Conservation (phyloP, 2,797 vertebrate species). For the Delichon dasypus region DNA sequence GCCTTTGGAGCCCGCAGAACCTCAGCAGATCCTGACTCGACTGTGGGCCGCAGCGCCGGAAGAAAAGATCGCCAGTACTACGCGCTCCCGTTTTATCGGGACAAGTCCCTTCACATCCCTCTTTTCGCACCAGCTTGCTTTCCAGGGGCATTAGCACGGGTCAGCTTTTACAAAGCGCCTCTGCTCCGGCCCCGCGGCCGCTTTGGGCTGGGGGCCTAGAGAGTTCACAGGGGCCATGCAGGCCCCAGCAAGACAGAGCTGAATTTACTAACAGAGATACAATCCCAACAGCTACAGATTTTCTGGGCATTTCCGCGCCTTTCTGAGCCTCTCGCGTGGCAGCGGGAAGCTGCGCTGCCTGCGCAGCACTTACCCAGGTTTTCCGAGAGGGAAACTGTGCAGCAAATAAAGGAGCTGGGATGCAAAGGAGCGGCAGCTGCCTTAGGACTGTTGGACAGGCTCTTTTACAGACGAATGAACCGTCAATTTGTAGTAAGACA, state of each 20-base stretch:
- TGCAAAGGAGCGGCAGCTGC: conserved; percentile 43
- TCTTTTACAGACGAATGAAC: conserved; percentile 49
- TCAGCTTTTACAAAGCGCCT: too few species aligned
- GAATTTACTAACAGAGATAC: not conserved
- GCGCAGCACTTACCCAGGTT: not conserved
- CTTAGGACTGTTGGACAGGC: conserved; percentile 8
- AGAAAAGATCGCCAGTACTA: not conserved
- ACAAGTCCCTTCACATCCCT: not conserved
- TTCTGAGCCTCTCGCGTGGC: not conserved
- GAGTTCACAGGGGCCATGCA: not conserved
- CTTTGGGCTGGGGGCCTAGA: not conserved
- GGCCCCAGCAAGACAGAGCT: not conserved
- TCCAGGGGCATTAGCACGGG: not conserved
- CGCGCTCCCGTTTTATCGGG: not conserved
- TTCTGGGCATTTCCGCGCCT: not conserved
- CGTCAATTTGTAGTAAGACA: conserved; percentile 61
- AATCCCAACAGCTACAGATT: not conserved
- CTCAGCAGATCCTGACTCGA: not conserved
- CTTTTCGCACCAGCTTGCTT: not conserved
- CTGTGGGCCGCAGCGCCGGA: not conserved
- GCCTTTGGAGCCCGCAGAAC: not conserved
- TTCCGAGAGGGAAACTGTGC: conserved; percentile 20
- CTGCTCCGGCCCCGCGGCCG: too few species aligned
- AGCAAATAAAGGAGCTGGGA: not conserved
- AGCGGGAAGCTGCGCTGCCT: not conserved